Conservation (phyloP, 92 coral and sea anemone genomes). For the Hydrozoanthus gracilis region DNA sequence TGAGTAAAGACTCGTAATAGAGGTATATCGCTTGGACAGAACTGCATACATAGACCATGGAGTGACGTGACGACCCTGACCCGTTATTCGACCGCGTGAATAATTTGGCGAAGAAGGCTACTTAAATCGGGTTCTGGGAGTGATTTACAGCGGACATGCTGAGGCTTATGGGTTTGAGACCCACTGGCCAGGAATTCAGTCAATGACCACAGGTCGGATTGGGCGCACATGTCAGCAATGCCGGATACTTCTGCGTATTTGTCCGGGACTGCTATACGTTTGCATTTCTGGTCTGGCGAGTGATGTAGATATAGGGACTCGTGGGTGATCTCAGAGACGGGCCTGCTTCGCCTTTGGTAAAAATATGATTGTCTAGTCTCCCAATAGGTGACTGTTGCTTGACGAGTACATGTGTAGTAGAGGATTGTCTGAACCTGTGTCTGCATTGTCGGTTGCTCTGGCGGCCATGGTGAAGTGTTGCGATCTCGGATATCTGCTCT, state of each 20-base stretch:
- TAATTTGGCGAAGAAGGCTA: conserved; percentile 8
- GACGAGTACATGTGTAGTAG: neutral
- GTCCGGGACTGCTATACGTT: neutral
- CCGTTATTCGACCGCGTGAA: neutral
- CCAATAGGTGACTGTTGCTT: neutral
- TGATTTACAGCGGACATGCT: conserved; percentile 7
- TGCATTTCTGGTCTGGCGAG: conserved; percentile 22
- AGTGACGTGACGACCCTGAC: neutral
- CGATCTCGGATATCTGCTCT: too few species aligned
- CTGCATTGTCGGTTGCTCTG: too few species aligned
- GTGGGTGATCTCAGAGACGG: conserved; percentile 34
- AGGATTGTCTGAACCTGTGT: neutral
- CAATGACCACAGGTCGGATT: neutral
- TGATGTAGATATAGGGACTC: conserved; percentile 40
- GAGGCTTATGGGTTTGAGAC: conserved; percentile 1
- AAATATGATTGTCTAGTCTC: conserved; percentile 10
- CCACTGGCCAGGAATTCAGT: conserved; percentile 15
- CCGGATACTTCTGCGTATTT: conserved; percentile 29
- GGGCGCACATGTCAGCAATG: conserved; percentile 29
- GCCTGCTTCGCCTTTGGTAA: conserved; percentile 10
- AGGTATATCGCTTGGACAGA: conserved; percentile 11
- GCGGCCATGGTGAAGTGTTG: too few species aligned
- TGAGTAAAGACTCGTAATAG: conserved; percentile 1
- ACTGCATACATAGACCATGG: conserved; percentile 5
- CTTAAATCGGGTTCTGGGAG: neutral